Conservation (phyloP, 2,797 vertebrate species). For the Sebastes nivosus region DNA sequence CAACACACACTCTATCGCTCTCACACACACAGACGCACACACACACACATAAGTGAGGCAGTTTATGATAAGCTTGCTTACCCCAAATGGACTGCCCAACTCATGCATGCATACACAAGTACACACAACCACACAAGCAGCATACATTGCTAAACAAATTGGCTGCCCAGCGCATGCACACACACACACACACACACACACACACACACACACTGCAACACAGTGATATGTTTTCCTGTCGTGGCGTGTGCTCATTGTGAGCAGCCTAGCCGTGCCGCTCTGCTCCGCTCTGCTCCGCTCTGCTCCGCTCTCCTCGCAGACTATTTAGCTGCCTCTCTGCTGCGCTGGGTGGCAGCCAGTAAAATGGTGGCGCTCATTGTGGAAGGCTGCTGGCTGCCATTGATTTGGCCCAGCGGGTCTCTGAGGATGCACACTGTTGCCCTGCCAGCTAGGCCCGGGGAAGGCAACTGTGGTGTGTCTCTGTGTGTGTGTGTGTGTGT, state of each 20-base stretch:
- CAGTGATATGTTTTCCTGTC: conserved; percentile 44
- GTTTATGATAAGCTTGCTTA: conserved; percentile 46
- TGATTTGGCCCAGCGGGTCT: conserved; percentile 78
- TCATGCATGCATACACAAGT: conserved; percentile 2
- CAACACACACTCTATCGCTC: not conserved
- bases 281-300: conserved; percentile 32
- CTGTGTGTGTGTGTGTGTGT: conserved; percentile 6
- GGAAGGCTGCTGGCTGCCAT: conserved; percentile 76
- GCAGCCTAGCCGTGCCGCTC: conserved; percentile 42
- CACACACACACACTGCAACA: conserved; percentile 26
- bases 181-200: conserved; percentile 9
- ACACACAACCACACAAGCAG: conserved; percentile 39
- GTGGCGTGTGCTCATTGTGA: conserved; percentile 51
- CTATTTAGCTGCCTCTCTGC: conserved; percentile 64
- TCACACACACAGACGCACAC: not conserved
- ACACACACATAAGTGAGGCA: conserved; percentile 10
- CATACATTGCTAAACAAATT: conserved; percentile 55
- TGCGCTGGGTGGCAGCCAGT: conserved; percentile 71
- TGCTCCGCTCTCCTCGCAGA: conserved; percentile 51
- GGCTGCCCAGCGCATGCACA: conserved; percentile 16
- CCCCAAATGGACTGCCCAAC: conserved; percentile 29
- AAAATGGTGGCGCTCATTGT: conserved; percentile 75
- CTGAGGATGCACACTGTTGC: conserved; percentile 70
- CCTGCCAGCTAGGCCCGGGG: conserved; percentile 53
- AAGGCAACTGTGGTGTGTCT: conserved; percentile 19